Evolutionary conservation across 2,888 invertebrate species (phyloP).

Genomic region (Siphlonurus alternatus): DNA sequence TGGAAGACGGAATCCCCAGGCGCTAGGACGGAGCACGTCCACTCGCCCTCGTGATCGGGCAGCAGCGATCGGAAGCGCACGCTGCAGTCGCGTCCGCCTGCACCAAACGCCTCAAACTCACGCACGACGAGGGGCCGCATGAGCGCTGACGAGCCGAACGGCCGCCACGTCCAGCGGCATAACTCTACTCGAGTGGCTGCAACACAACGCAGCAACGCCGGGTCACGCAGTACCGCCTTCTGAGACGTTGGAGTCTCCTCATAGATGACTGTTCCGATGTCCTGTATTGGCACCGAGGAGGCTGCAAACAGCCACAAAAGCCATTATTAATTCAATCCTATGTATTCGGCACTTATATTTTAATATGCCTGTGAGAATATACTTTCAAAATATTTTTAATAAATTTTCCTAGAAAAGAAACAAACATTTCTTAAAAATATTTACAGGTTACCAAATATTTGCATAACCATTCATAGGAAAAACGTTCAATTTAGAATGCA

Average conservation of each 20-base stretch:
- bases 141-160: conserved; percentile 15
- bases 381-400: neutral
- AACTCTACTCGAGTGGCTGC: conserved; percentile 24
- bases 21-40: conserved; percentile 25
- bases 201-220: conserved; percentile 24
- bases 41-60: conserved; percentile 25
- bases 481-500: too few relatives aligned
- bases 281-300: neutral
- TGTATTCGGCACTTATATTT: too few relatives aligned
- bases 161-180: conserved; percentile 27
- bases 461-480: too few relatives aligned
- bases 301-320: too few relatives aligned
- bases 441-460: too few relatives aligned
- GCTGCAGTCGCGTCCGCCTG: conserved; percentile 25
- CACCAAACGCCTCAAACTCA: conserved; percentile 23
- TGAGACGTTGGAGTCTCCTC: conserved; percentile 21
- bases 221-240: conserved; percentile 24
- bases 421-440: too few relatives aligned
- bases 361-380: too few relatives aligned
- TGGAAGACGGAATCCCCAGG: conserved; percentile 22
- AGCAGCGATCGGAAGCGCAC: conserved; percentile 24
- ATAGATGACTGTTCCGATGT: conserved; percentile 17
- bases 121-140: conserved; percentile 21
- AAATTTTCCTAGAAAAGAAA: too few relatives aligned
- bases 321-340: too few relatives aligned